These are phyloP conservation scores for Achatina immaculata DNA, from an alignment of 1,140 invertebrate genomes.

Conservation along the genomic window DNA sequence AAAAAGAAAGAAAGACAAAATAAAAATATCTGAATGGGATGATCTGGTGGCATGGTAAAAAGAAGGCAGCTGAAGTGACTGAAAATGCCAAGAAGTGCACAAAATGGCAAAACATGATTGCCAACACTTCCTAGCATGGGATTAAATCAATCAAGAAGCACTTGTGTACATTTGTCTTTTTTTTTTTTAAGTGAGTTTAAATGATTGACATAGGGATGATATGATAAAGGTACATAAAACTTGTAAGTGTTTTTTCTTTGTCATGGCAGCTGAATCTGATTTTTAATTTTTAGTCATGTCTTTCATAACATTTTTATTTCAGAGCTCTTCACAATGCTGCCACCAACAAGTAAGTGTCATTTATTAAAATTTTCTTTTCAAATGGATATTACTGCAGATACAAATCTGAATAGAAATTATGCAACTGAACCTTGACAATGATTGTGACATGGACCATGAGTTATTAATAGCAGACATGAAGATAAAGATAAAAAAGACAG, in stretches of 20 bases:
- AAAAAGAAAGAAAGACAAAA: neutral
- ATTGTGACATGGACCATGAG: no score
- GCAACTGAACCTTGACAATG: no score
- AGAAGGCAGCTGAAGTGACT: neutral
- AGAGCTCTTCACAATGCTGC: neutral
- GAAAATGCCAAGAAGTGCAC: neutral
- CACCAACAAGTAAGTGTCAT: neutral
- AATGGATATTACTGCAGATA: no score
- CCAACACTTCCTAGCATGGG: neutral
- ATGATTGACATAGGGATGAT: neutral
- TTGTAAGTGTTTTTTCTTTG: no score
- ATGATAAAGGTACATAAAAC: neutral
- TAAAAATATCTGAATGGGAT: neutral
- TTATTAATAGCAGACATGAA: no score
- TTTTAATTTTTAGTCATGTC: neutral
- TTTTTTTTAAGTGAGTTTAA: neutral
- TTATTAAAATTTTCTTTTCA: no score
- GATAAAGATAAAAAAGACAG: no score
- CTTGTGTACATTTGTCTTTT: conserved; percentile 9
- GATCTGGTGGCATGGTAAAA: neutral
- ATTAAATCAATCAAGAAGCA: neutral
- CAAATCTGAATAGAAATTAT: no score
- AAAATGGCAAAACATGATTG: neutral
- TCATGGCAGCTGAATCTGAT: no score
- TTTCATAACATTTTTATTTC: conserved; percentile 20